Conservation (phyloP, 2,888 invertebrate genomes). For the Caenorhabditis doughertyi region DNA sequence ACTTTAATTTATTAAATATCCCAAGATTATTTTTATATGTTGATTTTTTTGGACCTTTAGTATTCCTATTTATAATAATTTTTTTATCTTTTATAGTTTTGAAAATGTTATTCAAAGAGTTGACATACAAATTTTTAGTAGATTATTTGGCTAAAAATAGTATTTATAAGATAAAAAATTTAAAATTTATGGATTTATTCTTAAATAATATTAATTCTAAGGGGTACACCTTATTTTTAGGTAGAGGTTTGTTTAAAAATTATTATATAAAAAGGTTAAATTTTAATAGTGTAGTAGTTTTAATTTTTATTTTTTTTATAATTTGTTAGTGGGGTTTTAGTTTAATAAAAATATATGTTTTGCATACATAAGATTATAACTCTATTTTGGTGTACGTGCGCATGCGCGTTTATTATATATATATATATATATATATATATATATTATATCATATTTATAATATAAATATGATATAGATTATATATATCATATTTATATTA, state of each 20-base stretch:
- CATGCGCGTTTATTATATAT: not conserved
- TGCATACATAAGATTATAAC: conserved; percentile 72
- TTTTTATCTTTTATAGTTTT: conserved; percentile 69
- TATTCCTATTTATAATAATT: conserved; percentile 83
- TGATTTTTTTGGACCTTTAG: conserved; percentile 71
- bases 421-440: conserved; percentile 36
- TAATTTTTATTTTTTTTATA: conserved; percentile 67
- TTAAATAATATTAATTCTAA: conserved; percentile 68
- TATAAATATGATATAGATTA: conserved; percentile 30
- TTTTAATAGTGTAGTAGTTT: conserved; percentile 66
- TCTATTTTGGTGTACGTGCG: conserved; percentile 37
- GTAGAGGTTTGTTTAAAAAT: conserved; percentile 51
- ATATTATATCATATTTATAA: conserved; percentile 28
- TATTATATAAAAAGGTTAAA: conserved; percentile 65
- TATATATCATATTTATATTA: conserved; percentile 44
- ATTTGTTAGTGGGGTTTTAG: conserved; percentile 70
- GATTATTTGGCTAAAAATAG: conserved; percentile 73
- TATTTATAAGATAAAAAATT: conserved; percentile 70
- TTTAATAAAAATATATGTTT: conserved; percentile 73
- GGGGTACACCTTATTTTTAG: conserved; percentile 54
- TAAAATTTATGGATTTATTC: conserved; percentile 73
- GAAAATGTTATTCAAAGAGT: conserved; percentile 69
- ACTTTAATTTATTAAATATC: conserved; percentile 73
- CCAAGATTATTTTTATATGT: conserved; percentile 71
- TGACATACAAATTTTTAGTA: conserved; percentile 72